Base-by-base conservation (phyloP, 2,888 invertebrate genomes). In the Leucophenga montana region DNA sequence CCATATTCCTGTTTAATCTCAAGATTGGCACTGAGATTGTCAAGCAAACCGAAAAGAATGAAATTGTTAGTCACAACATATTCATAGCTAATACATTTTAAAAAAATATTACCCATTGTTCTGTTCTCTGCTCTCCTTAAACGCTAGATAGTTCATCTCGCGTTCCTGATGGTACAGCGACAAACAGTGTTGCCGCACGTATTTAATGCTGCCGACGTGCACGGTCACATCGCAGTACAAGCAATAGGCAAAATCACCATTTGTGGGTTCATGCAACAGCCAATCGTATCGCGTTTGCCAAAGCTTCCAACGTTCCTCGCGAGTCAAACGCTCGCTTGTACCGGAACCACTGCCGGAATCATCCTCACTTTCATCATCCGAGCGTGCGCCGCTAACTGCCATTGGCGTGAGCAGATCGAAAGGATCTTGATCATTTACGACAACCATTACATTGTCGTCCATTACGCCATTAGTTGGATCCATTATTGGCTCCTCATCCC, bases 81-180 rank as follows among this genome's bases (percentile, higher is more conserved):
- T n/a, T n/a, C n/a, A n/a, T n/a, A n/a, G 27, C 27, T 8, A 18
- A 2, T 6, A 18, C 2, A 20, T 31, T 13, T n/a, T 33, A 18
- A 4, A 14, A 31, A 48, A 6, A n/a, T 8, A 75, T 72, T 54
- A 80, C 84, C 74, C 68, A 14, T 69, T 61, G 3, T 73, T 67
- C 3, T 67, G 67, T 13, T 76, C 75, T 4, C 79, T 78, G 20
- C 75, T 81, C 3, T 71, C 73, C 20, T 78, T 79, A 16, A 85
- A 86, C 0, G 80, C 76, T 39, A 84, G 27, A 66, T 87, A 86
- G 48, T 85, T 85, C 6, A 68, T 75, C 62, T 82, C 80, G 0
- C 86, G 80, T 66, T 87, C 86, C 67, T 81, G 80, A 20, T 86
- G 86, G 39, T 83, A 81, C 0, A 82, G 73, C 16, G 84, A 84